These are phyloP conservation scores for Taeniopygia guttata DNA, from an alignment of 2,797 vertebrate species.

Conservation along the genomic window DNA sequence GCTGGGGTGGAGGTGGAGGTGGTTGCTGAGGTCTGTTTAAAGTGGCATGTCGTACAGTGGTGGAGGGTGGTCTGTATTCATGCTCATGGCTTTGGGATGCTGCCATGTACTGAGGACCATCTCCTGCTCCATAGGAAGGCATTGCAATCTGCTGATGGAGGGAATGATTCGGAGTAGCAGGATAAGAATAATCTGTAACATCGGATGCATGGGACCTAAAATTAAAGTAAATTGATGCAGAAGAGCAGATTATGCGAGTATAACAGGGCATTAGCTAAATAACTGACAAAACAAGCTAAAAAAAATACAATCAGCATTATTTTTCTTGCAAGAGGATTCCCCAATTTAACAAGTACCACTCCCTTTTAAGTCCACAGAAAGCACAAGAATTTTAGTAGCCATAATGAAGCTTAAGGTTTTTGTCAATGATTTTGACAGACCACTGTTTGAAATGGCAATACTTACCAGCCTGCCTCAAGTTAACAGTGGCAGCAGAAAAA, in stretches of 20 bases:
- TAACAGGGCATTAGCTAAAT: neutral
- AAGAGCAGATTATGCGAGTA: neutral
- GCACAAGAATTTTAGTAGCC: conserved; percentile 13
- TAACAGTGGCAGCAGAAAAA: conserved; percentile 21
- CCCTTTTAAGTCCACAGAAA: neutral
- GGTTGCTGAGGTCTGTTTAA: conserved; percentile 91
- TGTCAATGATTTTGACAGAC: neutral
- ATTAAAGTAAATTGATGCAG: conserved; percentile 21
- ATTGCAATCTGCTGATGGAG: conserved; percentile 84
- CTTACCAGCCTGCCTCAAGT: neutral
- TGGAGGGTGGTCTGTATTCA: conserved; percentile 82
- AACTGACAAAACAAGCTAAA: neutral
- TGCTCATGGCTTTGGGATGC: conserved; percentile 81
- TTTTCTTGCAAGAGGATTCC: neutral
- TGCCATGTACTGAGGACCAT: conserved; percentile 67
- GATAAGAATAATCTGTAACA: conserved; percentile 87
- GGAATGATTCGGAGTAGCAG: conserved; percentile 90
- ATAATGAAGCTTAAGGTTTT: neutral
- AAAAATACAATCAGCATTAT: neutral
- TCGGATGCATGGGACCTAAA: conserved; percentile 88
- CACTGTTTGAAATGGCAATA: neutral
- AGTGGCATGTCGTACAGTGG: conserved; percentile 83
- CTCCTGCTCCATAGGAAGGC: conserved; percentile 78
- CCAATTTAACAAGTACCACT: neutral
- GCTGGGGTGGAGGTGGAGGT: conserved; percentile 88